Evolutionary conservation across 2,888 invertebrate species (phyloP), one percentile per base, ranked within the genome.

Genomic region (Corbicula japonica): DNA sequence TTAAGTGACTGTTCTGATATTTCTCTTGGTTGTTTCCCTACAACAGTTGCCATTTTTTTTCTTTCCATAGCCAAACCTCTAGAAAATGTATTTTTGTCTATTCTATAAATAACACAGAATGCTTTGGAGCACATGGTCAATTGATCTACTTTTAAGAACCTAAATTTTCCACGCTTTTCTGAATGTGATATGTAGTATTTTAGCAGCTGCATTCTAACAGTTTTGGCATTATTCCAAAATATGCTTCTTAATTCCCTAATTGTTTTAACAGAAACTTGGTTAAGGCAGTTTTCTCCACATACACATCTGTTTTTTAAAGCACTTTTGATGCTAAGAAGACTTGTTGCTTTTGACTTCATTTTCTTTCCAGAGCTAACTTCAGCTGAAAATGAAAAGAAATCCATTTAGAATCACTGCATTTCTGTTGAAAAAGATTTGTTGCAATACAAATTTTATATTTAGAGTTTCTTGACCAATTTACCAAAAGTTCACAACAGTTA

Each of bases 11-110:
- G 23, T 15, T 52, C 52, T 4, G 3, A 4, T 10, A 23, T 4
- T 28, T 26, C 26, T 52, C 52, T 52, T 6, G 26, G 23, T 3
- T 52, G 23, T 52, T 52, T 52, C 6, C 52, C 52, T 18, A 28
- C 26, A 18, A 26, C 6, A 10, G 52, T 28, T 5, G 15, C 23
- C 28, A 8, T 21, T 15, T 52, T 18, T 12, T 21, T 6, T 52
- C 28, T 52, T 23, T 52, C 26, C 52, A 52, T 52, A 12, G 23
- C 28, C 10, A 52, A 10, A 26, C 26, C 52, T 18, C 52, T 3
- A 3, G 58, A 35, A 35, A 58, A 58, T 1, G 48, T 50, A 50
- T 63, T 63, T 35, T 63, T 63, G 35, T 50, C 50, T 0, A 62
- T 30, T 18, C 32, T 44, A 3, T 28, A 32, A 2, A 44, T 10